Conservation (phyloP, 1,140 invertebrate species). For the Calycopis cecrops region DNA sequence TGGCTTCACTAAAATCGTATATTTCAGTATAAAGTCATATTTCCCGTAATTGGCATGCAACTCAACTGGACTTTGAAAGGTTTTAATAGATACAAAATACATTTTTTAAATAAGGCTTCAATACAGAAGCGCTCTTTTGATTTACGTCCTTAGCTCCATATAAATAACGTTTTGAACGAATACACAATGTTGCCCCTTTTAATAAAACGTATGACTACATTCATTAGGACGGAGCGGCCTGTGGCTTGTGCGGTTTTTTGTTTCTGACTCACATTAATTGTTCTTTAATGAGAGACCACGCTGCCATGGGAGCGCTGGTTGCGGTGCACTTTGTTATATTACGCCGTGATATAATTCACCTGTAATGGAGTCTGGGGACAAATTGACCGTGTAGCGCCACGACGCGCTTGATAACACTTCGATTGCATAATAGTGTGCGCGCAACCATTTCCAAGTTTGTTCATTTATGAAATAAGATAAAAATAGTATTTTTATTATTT, state of each 20-base stretch:
- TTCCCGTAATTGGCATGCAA: no score
- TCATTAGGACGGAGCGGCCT: slow-evolving; percentile 44
- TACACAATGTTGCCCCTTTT: slow-evolving; percentile 29
- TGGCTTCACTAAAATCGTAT: no score
- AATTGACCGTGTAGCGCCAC: slow-evolving; percentile 19
- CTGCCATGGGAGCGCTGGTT: slow-evolving; percentile 30
- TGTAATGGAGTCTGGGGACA: slow-evolving; percentile 36
- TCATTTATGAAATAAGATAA: no score
- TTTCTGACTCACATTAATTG: slow-evolving; percentile 59
- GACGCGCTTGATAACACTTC: slow-evolving; percentile 3
- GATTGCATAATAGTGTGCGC: background rate
- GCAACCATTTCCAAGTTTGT: no score
- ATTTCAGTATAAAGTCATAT: no score
- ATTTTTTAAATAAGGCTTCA: background rate
- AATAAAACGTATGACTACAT: slow-evolving; percentile 60
- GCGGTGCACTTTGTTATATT: slow-evolving; percentile 42
- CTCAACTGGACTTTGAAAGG: no score
- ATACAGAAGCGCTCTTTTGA: background rate
- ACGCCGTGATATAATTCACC: slow-evolving; percentile 43
- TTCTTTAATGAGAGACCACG: slow-evolving; percentile 53
- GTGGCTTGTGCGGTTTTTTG: slow-evolving; percentile 52
- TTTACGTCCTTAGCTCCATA: slow-evolving; percentile 22
- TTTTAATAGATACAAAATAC: no score
- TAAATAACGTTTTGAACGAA: slow-evolving; percentile 27
- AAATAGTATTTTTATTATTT: no score